Base-by-base conservation (phyloP, 2,888 invertebrate genomes). In the Entomobrya multifasciata region DNA sequence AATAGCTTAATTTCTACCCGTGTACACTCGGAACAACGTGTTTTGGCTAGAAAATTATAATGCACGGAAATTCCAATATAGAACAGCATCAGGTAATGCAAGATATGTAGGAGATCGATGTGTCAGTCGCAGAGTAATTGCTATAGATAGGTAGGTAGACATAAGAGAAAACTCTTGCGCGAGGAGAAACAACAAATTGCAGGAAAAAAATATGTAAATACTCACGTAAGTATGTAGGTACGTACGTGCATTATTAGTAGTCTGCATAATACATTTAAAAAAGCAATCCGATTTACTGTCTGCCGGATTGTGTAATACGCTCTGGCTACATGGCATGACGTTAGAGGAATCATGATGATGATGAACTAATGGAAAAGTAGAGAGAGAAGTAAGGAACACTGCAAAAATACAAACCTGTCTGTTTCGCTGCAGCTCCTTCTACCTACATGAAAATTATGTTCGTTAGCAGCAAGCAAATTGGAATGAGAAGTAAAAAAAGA, bases 1-100 rank as follows among this genome's bases (percentile, higher is more conserved):
- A 81, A 81, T 81, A 81, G 81, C 81, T 81, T 81, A 81, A 81
- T 81, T 81, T 72, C 57, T 81, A 55, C 36, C 72, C 72, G 49
- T 60, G 67, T 62, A 10, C 27, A 27, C 62, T 62, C 11, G 27
- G 13, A 25, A 47, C 44, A 25, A 72, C 41, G 17, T 65, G 41
- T 55, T n/a, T 62, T 11, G 47, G 44, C 44, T n/a, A 67, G 41
- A 70, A 1, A 70, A 11, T 10, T 17, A 49, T 47, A 44, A 72
- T 25, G 1, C 17, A 49, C 2, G 36, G 13, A 65, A 65, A 36
- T 36, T 36, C 65, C 65, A 36, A 65, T 36, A 30, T 15, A 17
- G 55, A 20, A 76, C 25, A 74, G 52, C 27, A 76, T 76, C 36
- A 76, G 36, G 55, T 15, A 17, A 76, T n/a, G 55, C 36, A 36